Evolutionary conservation across 2,113 vertebrate species (phyloP).

Genomic region (Nothoprocta pentlandii): DNA sequence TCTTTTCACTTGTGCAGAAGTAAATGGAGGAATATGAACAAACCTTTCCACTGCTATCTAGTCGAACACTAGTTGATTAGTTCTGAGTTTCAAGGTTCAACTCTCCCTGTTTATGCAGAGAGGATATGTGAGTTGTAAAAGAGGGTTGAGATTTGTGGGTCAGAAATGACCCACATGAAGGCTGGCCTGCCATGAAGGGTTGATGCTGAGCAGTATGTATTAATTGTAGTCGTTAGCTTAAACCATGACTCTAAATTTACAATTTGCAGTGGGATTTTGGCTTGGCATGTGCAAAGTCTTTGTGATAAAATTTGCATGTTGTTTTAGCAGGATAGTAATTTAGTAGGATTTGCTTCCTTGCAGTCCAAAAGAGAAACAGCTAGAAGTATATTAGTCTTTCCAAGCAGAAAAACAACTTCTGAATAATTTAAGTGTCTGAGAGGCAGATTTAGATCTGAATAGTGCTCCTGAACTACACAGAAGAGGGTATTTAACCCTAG

Average conservation of each 20-base stretch:
- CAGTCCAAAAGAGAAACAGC: not conserved
- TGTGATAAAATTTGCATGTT: not conserved
- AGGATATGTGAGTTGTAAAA: not conserved
- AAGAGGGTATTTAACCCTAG: not conserved
- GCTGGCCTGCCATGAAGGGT: not conserved
- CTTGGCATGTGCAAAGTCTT: not conserved
- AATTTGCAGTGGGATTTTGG: not conserved
- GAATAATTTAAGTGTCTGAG: not conserved
- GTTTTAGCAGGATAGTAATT: not conserved
- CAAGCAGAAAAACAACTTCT: not conserved
- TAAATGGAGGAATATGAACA: not conserved
- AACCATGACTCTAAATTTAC: not conserved
- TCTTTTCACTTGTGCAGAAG: not conserved
- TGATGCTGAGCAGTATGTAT: not conserved
- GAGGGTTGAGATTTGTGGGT: not conserved
- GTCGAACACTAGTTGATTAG: not conserved
- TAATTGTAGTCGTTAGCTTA: not conserved
- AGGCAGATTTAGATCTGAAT: not conserved
- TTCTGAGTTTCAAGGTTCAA: not conserved
- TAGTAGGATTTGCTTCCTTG: not conserved
- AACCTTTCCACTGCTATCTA: not conserved
- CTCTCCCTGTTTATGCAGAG: not conserved
- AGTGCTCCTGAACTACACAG: not conserved
- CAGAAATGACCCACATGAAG: not conserved
- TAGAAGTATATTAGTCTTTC: not conserved